A percentile compares a stretch with the other conserved stretches of the same genome.
phyloP scores from a whole-genome alignment of 2,113 vertebrate species.

The Anser brachyrhynchus region DNA sequence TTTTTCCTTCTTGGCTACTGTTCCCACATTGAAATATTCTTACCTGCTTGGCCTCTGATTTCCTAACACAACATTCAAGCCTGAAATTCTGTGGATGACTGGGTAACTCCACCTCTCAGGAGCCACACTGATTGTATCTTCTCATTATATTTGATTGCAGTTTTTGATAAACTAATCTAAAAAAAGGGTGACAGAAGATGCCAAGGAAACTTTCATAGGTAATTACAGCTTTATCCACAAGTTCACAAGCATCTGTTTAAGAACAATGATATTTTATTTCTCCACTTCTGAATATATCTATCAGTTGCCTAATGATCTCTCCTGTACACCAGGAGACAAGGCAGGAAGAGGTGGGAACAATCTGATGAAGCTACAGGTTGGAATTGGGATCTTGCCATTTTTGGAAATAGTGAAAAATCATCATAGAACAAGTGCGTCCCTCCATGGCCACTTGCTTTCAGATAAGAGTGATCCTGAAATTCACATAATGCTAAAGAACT shows the following conservation, averaged over 20 bases:
- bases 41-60: not conserved
- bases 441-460: not conserved
- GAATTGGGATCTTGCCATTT: not conserved
- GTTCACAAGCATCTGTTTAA: not conserved
- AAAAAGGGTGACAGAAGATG: not conserved
- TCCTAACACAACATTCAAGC: slow-evolving; percentile 8
- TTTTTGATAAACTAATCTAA: not conserved
- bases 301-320: not conserved
- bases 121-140: not conserved
- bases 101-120: not conserved
- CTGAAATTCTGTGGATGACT: slow-evolving; percentile 5
- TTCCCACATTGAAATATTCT: not conserved
- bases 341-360: not conserved
- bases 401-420: not conserved
- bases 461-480: not conserved
- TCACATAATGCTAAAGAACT: not conserved
- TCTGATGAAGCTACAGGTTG: not conserved
- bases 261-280: not conserved
- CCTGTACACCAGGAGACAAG: not conserved
- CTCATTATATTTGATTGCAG: not conserved
- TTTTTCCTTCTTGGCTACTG: not conserved
- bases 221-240: not conserved
- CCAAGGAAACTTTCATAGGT: not conserved
- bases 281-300: not conserved
- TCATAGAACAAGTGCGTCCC: not conserved